These are phyloP conservation scores for Cynocephalus volans DNA, from an alignment of 2,113 vertebrate genomes.

Conservation along the genomic window DNA sequence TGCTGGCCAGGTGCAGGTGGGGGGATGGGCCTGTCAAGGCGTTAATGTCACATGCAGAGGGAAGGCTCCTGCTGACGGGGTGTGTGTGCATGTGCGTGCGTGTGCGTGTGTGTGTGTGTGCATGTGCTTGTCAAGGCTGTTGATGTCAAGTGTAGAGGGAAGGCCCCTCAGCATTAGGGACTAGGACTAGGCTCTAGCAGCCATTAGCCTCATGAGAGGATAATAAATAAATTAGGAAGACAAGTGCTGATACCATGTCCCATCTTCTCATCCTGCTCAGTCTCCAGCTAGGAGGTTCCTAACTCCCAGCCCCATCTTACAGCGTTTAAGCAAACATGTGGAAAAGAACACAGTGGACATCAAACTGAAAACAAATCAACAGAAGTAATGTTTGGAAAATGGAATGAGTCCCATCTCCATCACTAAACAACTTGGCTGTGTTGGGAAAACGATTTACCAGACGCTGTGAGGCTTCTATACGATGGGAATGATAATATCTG, in stretches of 20 bases:
- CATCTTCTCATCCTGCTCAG: too few relatives aligned
- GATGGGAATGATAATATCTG: not conserved
- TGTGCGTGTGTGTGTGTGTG: too few relatives aligned
- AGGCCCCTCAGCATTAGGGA: not conserved
- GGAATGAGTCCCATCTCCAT: not conserved
- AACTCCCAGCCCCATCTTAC: not conserved
- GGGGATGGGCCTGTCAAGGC: not conserved
- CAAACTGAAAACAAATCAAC: not conserved
- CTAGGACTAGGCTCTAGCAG: not conserved
- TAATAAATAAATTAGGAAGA: accelerated
- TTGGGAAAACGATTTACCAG: not conserved
- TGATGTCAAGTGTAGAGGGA: not conserved
- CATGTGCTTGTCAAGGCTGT: not conserved
- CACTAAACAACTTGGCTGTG: not conserved
- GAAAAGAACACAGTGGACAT: not conserved
- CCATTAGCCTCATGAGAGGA: accelerated
- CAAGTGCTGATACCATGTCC: not conserved
- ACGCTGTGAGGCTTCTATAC: not conserved
- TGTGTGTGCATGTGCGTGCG: too few relatives aligned
- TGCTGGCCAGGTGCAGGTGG: not conserved
- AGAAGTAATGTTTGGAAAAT: not conserved
- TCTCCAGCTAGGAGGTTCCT: not conserved
- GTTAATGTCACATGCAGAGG: not conserved
- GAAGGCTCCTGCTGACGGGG: not conserved
- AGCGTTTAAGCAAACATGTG: not conserved